A percentile compares a stretch with the other conserved stretches of the same genome.
phyloP scores from a whole-genome alignment of 2,888 invertebrate genomes.

The Drosophila mimica region DNA sequence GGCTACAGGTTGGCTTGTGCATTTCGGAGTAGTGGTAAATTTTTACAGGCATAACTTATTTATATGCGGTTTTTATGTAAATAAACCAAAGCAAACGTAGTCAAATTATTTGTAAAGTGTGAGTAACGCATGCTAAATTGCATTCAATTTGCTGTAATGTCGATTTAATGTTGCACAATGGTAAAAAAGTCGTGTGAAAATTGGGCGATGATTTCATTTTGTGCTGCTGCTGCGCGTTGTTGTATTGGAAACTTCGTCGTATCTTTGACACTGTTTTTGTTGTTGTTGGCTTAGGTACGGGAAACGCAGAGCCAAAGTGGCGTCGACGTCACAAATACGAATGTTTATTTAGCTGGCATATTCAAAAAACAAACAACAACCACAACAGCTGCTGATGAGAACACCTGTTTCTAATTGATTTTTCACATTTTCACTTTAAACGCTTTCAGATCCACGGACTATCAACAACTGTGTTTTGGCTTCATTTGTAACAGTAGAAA shows the following conservation, averaged over 20 bases:
- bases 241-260: conserved; percentile 77
- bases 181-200: conserved; percentile 46
- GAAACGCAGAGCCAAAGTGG: conserved; percentile 53
- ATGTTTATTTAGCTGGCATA: conserved; percentile 61
- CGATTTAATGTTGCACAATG: background rate
- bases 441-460: conserved; percentile 52
- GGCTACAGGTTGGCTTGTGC: conserved; percentile 68
- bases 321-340: conserved; percentile 65
- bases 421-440: conserved; percentile 68
- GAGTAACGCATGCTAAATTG: conserved; percentile 47
- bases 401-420: conserved; percentile 83
- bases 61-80: conserved; percentile 72
- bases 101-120: conserved; percentile 67
- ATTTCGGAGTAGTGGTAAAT: conserved; percentile 75
- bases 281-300: conserved; percentile 64
- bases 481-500: conserved; percentile 43
- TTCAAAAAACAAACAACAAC: conserved; percentile 41
- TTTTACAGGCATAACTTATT: conserved; percentile 70
- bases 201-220: conserved; percentile 83
- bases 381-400: conserved; percentile 49
- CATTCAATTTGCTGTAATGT: conserved; percentile 3
- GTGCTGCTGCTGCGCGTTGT: conserved; percentile 72
- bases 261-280: conserved; percentile 58
- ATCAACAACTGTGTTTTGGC: conserved; percentile 71
- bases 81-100: conserved; percentile 70